These are phyloP conservation scores for Hyla sarda DNA, from an alignment of 2,113 vertebrate genomes.

Conservation along the genomic window DNA sequence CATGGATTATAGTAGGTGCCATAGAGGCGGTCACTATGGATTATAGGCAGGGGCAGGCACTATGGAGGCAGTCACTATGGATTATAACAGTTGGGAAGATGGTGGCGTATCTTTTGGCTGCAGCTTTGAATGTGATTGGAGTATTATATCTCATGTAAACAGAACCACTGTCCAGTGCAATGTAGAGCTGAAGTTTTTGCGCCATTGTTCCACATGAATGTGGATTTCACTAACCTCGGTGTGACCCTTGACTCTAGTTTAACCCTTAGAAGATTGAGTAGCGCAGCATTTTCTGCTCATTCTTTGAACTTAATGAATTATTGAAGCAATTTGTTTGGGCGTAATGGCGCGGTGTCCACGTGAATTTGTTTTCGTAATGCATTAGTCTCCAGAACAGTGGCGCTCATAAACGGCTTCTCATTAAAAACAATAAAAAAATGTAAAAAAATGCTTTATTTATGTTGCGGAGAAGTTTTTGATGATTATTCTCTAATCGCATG, in stretches of 20 bases:
- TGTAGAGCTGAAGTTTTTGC: no score
- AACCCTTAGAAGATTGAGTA: not conserved
- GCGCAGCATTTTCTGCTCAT: not conserved
- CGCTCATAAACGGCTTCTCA: conserved; percentile 55
- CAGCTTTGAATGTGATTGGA: no score
- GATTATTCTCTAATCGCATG: conserved; percentile 59
- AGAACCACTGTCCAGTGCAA: no score
- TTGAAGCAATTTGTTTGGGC: conserved; percentile 43
- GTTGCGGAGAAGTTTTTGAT: conserved; percentile 36
- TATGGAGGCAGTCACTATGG: no score
- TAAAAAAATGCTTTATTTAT: conserved; percentile 59
- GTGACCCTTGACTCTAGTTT: not conserved
- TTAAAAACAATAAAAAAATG: no score
- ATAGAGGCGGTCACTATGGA: no score
- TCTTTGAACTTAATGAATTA: conserved; percentile 52
- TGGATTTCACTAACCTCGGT: not conserved
- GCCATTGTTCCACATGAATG: no score
- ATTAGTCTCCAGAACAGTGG: conserved; percentile 6
- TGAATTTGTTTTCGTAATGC: conserved; percentile 43
- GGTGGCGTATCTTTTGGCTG: no score
- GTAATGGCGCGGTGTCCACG: conserved; percentile 1
- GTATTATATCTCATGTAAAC: no score
- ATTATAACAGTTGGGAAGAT: no score
- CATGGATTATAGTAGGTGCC: no score
- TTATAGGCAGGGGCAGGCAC: no score